Evolutionary conservation across 2,888 invertebrate species (phyloP).

Genomic region (Anoplius nigerrimus): DNA sequence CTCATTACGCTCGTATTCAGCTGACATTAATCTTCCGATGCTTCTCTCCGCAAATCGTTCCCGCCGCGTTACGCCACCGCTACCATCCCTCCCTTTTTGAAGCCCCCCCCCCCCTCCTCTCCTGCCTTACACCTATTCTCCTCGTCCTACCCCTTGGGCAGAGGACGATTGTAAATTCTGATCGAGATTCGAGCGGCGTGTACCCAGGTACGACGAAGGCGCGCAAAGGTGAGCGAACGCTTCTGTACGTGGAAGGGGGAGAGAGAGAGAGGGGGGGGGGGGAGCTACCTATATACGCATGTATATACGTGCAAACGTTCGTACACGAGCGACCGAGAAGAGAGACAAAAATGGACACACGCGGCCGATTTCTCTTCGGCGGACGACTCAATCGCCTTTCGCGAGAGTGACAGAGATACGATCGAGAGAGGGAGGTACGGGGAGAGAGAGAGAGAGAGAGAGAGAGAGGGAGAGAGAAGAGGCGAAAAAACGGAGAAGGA

Average conservation of each 20-base stretch:
- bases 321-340: neutral
- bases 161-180: constrained; percentile 4
- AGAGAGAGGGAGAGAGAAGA: too few species aligned
- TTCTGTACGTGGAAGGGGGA: too few species aligned
- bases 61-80: neutral
- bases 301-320: too few species aligned
- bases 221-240: neutral
- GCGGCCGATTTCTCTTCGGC: too few species aligned
- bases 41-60: neutral
- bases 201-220: neutral
- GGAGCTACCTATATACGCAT: too few species aligned
- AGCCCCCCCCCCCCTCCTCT: too few species aligned
- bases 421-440: neutral
- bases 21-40: constrained; percentile 4
- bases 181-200: constrained; percentile 8
- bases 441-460: too few species aligned
- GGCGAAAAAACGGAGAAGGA: too few species aligned
- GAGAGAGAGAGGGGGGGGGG: too few species aligned
- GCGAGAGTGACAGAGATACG: neutral
- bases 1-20: neutral
- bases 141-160: neutral
- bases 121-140: too few species aligned
- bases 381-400: constrained; percentile 7
- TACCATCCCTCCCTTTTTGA: too few species aligned
- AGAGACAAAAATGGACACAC: constrained; percentile 25